phyloP scores from a whole-genome alignment of 2,797 vertebrate species.

The Epinephelus awoara region DNA sequence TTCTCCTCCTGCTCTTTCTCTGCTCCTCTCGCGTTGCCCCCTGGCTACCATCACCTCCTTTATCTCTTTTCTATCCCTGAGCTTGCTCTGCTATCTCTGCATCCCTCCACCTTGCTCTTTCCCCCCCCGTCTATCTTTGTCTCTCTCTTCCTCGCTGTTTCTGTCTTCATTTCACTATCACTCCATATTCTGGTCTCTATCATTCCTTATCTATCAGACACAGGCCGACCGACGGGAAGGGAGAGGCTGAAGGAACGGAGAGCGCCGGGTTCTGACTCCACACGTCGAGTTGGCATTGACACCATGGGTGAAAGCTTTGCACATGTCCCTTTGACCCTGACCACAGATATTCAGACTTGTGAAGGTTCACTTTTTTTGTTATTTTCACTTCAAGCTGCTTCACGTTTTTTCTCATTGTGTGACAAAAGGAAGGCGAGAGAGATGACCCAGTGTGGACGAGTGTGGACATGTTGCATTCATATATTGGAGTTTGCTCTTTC shows the following conservation, averaged over 20 bases:
- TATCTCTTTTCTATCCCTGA: conserved; percentile 67
- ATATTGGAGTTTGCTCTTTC: too few species aligned
- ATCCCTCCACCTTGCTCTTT: conserved; percentile 50
- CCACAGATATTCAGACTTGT: conserved; percentile 36
- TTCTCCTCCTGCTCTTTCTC: conserved; percentile 62
- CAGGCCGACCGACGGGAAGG: conserved; percentile 51
- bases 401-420: neutral
- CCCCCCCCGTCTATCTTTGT: conserved; percentile 30
- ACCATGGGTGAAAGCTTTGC: conserved; percentile 28
- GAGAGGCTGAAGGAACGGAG: conserved; percentile 38
- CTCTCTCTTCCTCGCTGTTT: conserved; percentile 20
- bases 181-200: conserved; percentile 68
- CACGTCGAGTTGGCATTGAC: conserved; percentile 41
- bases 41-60: conserved; percentile 67
- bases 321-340: conserved; percentile 35
- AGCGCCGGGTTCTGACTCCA: conserved; percentile 28
- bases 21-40: conserved; percentile 54
- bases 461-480: neutral
- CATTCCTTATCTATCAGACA: conserved; percentile 67
- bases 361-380: conserved; percentile 5
- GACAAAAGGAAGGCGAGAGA: neutral
- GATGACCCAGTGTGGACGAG: neutral
- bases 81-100: conserved; percentile 57
- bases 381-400: conserved; percentile 10
- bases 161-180: conserved; percentile 61